These are phyloP conservation scores for Campoplex capitator DNA, from an alignment of 2,888 invertebrate species.

Conservation along the genomic window DNA sequence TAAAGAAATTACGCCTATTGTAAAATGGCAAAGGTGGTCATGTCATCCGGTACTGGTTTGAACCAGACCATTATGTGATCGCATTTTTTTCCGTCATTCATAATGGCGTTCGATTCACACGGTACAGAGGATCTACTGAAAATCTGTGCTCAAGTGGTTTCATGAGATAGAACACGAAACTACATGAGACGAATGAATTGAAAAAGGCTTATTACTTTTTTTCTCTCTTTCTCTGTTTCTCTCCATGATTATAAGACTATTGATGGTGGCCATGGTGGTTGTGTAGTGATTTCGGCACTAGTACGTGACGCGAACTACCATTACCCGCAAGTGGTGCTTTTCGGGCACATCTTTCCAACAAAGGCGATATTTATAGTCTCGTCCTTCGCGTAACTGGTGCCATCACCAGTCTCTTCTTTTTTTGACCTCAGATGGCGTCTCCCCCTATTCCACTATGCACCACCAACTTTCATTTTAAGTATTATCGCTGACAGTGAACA, in stretches of 20 bases:
- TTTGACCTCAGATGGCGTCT: constrained; percentile 4
- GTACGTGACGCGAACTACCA: constrained; percentile 74
- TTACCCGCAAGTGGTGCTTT: constrained; percentile 84
- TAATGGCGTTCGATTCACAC: too few species aligned
- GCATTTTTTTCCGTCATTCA: neutral
- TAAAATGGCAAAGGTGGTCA: neutral
- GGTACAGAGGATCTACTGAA: neutral
- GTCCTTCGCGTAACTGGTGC: constrained; percentile 73
- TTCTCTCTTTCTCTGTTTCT: neutral
- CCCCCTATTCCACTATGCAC: constrained; percentile 22
- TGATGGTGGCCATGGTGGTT: constrained; percentile 25
- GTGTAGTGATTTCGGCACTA: constrained; percentile 36
- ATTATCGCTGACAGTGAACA: constrained; percentile 81
- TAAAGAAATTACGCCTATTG: neutral
- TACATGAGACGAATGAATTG: neutral
- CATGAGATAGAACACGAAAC: neutral
- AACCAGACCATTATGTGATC: neutral
- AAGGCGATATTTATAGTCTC: constrained; percentile 82
- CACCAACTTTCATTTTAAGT: constrained; percentile 82
- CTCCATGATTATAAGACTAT: constrained; percentile 29
- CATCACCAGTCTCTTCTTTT: constrained; percentile 24
- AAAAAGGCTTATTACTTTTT: neutral
- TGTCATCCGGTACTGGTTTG: neutral
- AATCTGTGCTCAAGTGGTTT: neutral
- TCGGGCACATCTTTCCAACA: constrained; percentile 80